Evolutionary conservation across 2,888 invertebrate species (phyloP).

Genomic region (Drosophila buzzatii): DNA sequence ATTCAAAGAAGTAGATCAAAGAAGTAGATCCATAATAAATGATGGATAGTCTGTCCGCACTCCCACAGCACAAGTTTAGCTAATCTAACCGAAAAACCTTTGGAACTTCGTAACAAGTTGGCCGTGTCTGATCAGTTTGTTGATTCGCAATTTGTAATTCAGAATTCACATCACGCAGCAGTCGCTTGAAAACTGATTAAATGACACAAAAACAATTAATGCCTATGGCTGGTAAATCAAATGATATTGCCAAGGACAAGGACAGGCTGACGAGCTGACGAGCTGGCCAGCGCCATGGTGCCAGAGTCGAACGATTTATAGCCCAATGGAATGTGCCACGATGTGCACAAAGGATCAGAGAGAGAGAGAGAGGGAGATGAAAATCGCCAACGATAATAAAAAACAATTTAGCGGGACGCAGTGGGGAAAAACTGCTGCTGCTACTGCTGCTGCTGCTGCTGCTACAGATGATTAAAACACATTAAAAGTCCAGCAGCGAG

Average conservation of each 20-base stretch:
- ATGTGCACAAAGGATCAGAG: constrained; percentile 69
- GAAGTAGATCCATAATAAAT: constrained; percentile 1
- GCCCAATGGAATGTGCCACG: constrained; percentile 77
- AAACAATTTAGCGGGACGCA: constrained; percentile 62
- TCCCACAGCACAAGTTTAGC: not conserved
- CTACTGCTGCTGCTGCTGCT: not conserved
- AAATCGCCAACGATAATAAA: constrained; percentile 66
- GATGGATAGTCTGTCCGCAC: not conserved
- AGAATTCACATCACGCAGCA: constrained; percentile 46
- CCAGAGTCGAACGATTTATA: constrained; percentile 79
- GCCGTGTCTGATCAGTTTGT: constrained; percentile 5
- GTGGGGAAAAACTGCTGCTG: not conserved
- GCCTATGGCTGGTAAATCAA: constrained; percentile 73
- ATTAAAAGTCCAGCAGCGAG: constrained; percentile 85
- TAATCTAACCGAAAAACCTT: not conserved
- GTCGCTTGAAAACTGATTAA: constrained; percentile 61
- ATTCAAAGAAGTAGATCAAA: not conserved
- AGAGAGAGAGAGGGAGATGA: constrained; percentile 59
- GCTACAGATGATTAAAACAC: constrained; percentile 84
- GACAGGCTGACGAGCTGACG: constrained; percentile 15
- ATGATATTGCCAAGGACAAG: constrained; percentile 71
- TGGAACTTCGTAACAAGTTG: not conserved
- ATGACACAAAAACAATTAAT: constrained; percentile 75
- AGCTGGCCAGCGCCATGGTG: constrained; percentile 69
- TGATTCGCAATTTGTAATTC: constrained; percentile 9